Conservation (phyloP, 92 coral and sea anemone species). For the Heteractis magnifica region DNA sequence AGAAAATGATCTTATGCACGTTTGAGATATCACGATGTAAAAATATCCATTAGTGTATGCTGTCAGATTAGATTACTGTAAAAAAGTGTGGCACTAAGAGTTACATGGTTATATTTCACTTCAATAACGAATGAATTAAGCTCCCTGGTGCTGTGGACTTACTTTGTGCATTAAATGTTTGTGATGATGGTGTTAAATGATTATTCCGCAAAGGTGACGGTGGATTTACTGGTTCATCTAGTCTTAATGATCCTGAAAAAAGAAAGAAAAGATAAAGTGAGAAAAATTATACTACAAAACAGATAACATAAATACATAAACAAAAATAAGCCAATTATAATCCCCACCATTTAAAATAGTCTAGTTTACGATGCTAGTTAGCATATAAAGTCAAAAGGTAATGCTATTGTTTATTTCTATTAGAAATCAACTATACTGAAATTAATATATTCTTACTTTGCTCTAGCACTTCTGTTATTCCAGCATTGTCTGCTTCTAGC, state of each 20-base stretch:
- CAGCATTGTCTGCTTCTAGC: constrained; percentile 99
- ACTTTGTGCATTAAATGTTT: constrained; percentile 50
- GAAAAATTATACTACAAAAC: background rate
- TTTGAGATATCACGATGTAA: too few species aligned
- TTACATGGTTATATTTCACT: background rate
- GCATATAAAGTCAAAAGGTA: background rate
- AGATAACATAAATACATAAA: too few species aligned
- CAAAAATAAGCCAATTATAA: too few species aligned
- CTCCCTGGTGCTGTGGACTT: constrained; percentile 10
- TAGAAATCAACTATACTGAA: background rate
- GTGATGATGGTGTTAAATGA: constrained; percentile 45
- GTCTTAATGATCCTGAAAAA: constrained; percentile 77
- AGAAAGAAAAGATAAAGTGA: background rate
- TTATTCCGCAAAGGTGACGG: constrained; percentile 74
- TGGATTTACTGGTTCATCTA: constrained; percentile 83
- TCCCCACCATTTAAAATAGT: too few species aligned
- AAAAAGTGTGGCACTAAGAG: background rate
- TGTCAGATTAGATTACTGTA: too few species aligned
- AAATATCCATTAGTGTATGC: too few species aligned
- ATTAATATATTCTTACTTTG: constrained; percentile 64
- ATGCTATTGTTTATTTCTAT: background rate
- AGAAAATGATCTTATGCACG: background rate
- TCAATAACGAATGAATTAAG: background rate
- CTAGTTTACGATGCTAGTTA: too few species aligned
- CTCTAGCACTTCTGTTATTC: constrained; percentile 93